phyloP scores from a whole-genome alignment of 1,140 invertebrate genomes.

The Oreohelix idahoensis region DNA sequence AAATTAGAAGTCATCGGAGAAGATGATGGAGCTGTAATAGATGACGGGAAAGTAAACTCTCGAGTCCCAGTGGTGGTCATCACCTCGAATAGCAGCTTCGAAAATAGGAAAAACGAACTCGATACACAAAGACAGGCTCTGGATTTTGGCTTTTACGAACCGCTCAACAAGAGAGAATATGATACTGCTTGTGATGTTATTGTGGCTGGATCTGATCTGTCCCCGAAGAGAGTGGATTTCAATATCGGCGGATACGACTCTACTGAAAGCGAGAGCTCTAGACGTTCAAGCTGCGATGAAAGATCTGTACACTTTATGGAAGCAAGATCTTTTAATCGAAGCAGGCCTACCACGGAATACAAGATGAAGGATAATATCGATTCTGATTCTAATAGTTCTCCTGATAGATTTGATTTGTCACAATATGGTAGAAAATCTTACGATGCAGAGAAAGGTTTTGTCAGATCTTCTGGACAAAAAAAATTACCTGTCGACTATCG shows the following conservation, averaged over 20 bases:
- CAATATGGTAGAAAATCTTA: neutral
- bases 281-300: neutral
- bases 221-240: neutral
- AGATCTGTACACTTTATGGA: neutral
- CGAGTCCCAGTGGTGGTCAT: neutral
- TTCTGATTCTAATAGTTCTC: neutral
- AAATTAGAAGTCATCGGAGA: neutral
- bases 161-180: neutral
- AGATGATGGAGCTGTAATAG: neutral
- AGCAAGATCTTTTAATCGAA: neutral
- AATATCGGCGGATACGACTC: neutral
- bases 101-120: neutral
- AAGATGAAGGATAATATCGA: neutral
- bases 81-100: neutral
- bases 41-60: neutral
- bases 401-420: neutral
- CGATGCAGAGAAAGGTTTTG: neutral
- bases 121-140: neutral
- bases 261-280: neutral
- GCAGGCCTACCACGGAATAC: neutral
- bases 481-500: neutral
- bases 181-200: neutral
- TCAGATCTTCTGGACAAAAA: neutral
- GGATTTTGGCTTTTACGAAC: constrained; percentile 13
- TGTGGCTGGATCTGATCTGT: neutral